phyloP scores from a whole-genome alignment of 2,888 invertebrate species.

The Ectropis crepuscularia region DNA sequence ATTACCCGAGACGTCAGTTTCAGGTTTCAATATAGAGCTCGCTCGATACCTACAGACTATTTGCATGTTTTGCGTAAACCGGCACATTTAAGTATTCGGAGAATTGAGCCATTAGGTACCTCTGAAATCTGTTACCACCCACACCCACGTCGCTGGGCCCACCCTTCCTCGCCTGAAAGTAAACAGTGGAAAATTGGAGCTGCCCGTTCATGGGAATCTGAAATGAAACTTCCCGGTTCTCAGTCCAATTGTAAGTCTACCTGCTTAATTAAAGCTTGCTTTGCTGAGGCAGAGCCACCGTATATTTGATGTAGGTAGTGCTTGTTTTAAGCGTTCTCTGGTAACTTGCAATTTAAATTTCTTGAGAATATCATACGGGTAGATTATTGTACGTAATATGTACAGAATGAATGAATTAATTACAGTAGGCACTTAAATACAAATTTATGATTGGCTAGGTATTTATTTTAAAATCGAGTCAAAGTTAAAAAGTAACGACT shows the following conservation, averaged over 20 bases:
- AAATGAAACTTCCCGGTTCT: slow-evolving; percentile 42
- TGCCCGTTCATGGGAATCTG: slow-evolving; percentile 39
- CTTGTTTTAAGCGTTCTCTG: too few relatives aligned
- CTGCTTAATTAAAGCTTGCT: slow-evolving; percentile 34
- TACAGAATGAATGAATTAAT: too few relatives aligned
- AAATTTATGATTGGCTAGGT: too few relatives aligned
- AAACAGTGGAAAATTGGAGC: slow-evolving; percentile 48
- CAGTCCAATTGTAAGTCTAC: slow-evolving; percentile 32
- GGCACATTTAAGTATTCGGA: slow-evolving; percentile 31
- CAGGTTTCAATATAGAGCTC: slow-evolving; percentile 22
- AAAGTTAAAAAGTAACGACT: too few relatives aligned
- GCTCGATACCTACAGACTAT: slow-evolving; percentile 14
- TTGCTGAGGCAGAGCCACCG: slow-evolving; percentile 1
- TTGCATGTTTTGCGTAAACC: slow-evolving; percentile 31
- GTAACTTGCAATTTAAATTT: too few relatives aligned
- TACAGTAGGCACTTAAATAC: too few relatives aligned
- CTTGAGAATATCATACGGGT: too few relatives aligned
- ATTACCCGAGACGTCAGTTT: slow-evolving; percentile 9
- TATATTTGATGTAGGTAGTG: background rate
- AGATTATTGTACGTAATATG: too few relatives aligned
- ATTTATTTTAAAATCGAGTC: too few relatives aligned
- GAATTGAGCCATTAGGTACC: slow-evolving; percentile 41
- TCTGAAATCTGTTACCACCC: slow-evolving; percentile 29
- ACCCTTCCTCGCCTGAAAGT: slow-evolving; percentile 34
- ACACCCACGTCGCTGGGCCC: slow-evolving; percentile 15